Conservation (phyloP, 2,113 vertebrate species). For the Saccopteryx leptura region DNA sequence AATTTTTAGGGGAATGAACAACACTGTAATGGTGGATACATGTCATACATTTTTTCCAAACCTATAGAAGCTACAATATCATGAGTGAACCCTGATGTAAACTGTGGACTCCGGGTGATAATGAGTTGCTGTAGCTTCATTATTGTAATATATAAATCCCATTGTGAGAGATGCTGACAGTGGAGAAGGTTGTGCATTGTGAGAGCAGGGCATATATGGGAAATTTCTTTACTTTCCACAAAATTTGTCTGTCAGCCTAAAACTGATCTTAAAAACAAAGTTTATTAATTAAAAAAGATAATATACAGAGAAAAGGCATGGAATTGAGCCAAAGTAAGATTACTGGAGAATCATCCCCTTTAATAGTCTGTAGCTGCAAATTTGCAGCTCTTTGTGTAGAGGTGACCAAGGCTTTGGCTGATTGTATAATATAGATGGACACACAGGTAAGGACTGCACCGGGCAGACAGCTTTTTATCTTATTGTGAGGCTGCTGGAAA, state of each 20-base stretch:
- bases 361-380: neutral
- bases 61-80: rapidly evolving
- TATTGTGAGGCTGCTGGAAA: neutral
- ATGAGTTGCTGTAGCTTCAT: neutral
- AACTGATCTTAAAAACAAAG: neutral
- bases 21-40: too few relatives aligned
- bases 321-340: neutral
- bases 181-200: too few relatives aligned
- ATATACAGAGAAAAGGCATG: too few relatives aligned
- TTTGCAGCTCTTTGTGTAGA: neutral
- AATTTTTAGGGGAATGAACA: neutral
- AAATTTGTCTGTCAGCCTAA: neutral
- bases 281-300: neutral
- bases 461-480: neutral
- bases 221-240: neutral
- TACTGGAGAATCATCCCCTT: neutral
- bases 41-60: neutral
- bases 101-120: neutral
- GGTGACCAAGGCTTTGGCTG: neutral
- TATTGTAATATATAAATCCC: neutral
- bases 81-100: neutral
- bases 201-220: rapidly evolving
- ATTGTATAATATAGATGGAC: neutral
- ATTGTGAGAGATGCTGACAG: too few relatives aligned
- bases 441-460: neutral